Conservation (phyloP, 2,888 invertebrate genomes). For the Pachycephus smyrnensis region DNA sequence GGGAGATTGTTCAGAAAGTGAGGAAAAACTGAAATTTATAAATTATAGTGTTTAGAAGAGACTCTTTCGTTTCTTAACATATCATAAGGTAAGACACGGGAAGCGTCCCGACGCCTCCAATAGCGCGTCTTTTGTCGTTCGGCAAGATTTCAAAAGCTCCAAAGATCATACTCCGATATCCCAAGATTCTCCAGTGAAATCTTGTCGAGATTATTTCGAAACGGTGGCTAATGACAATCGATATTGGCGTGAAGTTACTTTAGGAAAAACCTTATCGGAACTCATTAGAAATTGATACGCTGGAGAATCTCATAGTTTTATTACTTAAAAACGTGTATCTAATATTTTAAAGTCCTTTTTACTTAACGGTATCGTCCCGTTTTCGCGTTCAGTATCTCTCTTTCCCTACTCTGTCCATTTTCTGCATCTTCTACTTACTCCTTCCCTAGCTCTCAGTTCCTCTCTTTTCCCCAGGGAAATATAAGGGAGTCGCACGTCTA, state of each 20-base stretch:
- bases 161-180: not conserved
- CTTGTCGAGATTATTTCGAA: constrained; percentile 25
- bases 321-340: not conserved
- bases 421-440: not conserved
- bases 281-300: not conserved
- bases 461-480: constrained; percentile 57
- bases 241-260: constrained; percentile 38
- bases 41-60: constrained; percentile 15
- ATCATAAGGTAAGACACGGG: constrained; percentile 49
- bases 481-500: constrained; percentile 55
- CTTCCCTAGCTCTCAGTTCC: constrained; percentile 12
- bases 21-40: constrained; percentile 18
- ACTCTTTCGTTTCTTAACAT: constrained; percentile 48
- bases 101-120: constrained; percentile 11
- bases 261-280: constrained; percentile 12
- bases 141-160: not conserved
- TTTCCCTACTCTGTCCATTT: not conserved
- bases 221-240: constrained; percentile 42
- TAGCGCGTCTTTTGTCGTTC: not conserved
- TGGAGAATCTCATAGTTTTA: not conserved
- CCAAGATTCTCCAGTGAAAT: constrained; percentile 15
- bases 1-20: constrained; percentile 7
- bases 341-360: not conserved
- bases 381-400: not conserved
- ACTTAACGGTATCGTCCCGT: not conserved